Conservation (phyloP, 2,888 invertebrate genomes). For the Opisthograptis luteolata region DNA sequence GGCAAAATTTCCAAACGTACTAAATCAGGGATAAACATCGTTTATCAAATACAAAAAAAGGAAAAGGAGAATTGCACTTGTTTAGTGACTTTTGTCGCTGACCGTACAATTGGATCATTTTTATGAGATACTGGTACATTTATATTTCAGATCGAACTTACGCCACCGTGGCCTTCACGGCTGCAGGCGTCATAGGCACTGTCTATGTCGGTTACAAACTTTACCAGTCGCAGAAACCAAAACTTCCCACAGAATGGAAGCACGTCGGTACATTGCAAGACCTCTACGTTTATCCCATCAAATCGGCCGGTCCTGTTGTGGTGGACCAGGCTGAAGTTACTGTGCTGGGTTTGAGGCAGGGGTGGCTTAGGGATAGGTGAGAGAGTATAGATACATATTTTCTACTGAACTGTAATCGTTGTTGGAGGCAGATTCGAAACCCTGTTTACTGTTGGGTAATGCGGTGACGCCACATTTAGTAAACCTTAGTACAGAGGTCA, state of each 20-base stretch:
- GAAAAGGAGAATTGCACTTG: too few relatives aligned
- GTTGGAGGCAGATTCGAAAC: too few relatives aligned
- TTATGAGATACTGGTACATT: not conserved
- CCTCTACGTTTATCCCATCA: slow-evolving; percentile 83
- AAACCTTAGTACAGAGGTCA: too few relatives aligned
- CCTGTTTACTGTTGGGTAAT: too few relatives aligned
- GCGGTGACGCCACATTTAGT: too few relatives aligned
- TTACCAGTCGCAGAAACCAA: slow-evolving; percentile 47
- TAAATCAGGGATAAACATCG: too few relatives aligned
- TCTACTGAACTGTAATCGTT: too few relatives aligned
- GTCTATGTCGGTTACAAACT: slow-evolving; percentile 60
- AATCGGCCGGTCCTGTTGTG: slow-evolving; percentile 82
- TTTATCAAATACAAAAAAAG: too few relatives aligned
- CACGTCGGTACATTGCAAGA: slow-evolving; percentile 83
- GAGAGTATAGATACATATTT: too few relatives aligned
- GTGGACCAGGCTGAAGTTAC: slow-evolving; percentile 80
- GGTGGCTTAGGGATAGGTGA: slow-evolving; percentile 83
- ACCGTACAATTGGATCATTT: too few relatives aligned
- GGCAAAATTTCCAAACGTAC: too few relatives aligned
- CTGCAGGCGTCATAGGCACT: slow-evolving; percentile 61
- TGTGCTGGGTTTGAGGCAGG: slow-evolving; percentile 79
- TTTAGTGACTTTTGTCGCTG: too few relatives aligned
- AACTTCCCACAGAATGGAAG: slow-evolving; percentile 80
- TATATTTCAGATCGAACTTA: slow-evolving; percentile 34
- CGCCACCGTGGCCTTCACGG: slow-evolving; percentile 53